Evolutionary conservation across 1,140 invertebrate genomes (phyloP).

Genomic region (Babylonia areolata): DNA sequence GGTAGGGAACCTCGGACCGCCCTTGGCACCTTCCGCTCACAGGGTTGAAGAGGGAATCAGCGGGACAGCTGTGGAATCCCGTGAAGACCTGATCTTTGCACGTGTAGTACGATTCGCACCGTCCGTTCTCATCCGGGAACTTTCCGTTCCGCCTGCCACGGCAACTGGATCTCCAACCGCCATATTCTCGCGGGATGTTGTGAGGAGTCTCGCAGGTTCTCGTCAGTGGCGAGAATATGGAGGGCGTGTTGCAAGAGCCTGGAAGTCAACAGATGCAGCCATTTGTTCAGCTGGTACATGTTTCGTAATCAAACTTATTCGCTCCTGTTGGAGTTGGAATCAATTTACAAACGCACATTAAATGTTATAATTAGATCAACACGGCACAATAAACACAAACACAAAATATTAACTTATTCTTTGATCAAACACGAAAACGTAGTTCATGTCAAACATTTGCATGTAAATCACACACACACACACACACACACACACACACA

Average conservation of each 20-base stretch:
- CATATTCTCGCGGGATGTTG: constrained; percentile 49
- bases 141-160: constrained; percentile 42
- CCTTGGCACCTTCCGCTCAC: constrained; percentile 38
- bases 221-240: constrained; percentile 50
- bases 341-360: too few relatives aligned
- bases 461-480: too few relatives aligned
- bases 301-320: too few relatives aligned
- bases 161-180: constrained; percentile 49
- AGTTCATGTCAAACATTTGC: not conserved
- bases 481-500: constrained; percentile 16
- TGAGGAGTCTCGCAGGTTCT: constrained; percentile 49
- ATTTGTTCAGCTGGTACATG: too few relatives aligned
- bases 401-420: not conserved
- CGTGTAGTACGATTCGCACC: constrained; percentile 48
- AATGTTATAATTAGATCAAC: too few relatives aligned
- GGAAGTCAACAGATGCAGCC: too few relatives aligned
- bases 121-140: constrained; percentile 50
- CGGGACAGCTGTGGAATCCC: constrained; percentile 44
- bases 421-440: not conserved
- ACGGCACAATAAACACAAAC: too few relatives aligned
- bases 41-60: constrained; percentile 43
- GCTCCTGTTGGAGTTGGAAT: too few relatives aligned
- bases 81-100: constrained; percentile 46
- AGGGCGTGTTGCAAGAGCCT: constrained; percentile 43
- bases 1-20: constrained; percentile 40